Evolutionary conservation across 1,140 invertebrate species (phyloP).

Genomic region (Panagrolaimus sp.): DNA sequence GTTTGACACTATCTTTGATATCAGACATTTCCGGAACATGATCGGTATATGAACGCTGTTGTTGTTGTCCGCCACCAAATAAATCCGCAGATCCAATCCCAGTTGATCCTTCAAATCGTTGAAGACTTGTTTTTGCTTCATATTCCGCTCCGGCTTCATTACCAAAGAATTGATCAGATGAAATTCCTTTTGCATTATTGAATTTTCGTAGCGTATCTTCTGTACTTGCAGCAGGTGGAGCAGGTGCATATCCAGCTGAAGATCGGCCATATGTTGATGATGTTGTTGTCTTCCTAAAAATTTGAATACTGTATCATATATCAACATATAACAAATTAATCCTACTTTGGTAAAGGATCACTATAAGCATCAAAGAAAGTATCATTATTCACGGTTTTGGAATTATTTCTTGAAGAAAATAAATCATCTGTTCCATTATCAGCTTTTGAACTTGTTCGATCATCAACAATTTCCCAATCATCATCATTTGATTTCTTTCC

Average conservation of each 20-base stretch:
- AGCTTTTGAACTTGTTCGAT: conserved; percentile 39
- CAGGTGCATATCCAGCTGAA: not conserved
- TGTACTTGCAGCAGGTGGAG: conserved; percentile 28
- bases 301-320: no score
- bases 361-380: conserved; percentile 50
- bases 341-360: conserved; percentile 24
- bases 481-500: conserved; percentile 41
- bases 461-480: conserved; percentile 50
- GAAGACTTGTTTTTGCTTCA: conserved; percentile 69
- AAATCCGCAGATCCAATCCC: conserved; percentile 94
- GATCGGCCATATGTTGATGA: conserved; percentile 6
- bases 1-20: conserved; percentile 87
- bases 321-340: not conserved
- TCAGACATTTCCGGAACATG: conserved; percentile 79
- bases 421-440: conserved; percentile 16
- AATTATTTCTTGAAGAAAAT: conserved; percentile 9
- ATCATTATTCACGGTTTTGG: conserved; percentile 25
- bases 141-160: conserved; percentile 66
- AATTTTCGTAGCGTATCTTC: conserved; percentile 55
- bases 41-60: conserved; percentile 42
- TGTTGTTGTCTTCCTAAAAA: conserved; percentile 17
- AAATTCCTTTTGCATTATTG: conserved; percentile 82
- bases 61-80: conserved; percentile 68
- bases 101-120: conserved; percentile 78
- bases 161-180: conserved; percentile 88